Base-by-base conservation (phyloP, 2,113 vertebrate genomes). In the Lipophrys pholis region DNA sequence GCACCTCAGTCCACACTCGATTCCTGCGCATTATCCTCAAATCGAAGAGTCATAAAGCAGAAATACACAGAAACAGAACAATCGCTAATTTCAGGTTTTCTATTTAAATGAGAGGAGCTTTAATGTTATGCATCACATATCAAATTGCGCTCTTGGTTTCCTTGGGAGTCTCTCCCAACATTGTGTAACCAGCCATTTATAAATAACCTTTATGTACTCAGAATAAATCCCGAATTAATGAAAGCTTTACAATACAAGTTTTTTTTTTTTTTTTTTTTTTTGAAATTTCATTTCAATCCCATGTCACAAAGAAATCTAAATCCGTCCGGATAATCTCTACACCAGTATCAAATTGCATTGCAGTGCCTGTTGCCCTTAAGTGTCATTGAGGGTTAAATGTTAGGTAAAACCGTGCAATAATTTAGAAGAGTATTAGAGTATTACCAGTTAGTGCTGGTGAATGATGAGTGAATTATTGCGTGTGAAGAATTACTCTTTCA, bases 251-350 rank as follows among this genome's bases (percentile, higher is more conserved):
- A 46, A 62, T 81, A 16, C 65, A 80, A 81, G 76, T 84, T 89
- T 73, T 72, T 76, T 30, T 30, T 30, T 30, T 30, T n/a, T n/a
- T n/a, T n/a, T n/a, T n/a, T n/a, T 76, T 30, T 30, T 30, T 30
- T 30, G 38, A 84, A 91, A 91, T 84, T 86, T 89, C 21, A 91
- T 91, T 91, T 88, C 58, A 72, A 87, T 89, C 82, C 82, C 87
- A 76, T 93, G 87, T 93, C 82, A 89, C 83, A 85, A 85, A 81
- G 82, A 85, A 89, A 87, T 71, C 83, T 89, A 89, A 93, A 93
- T 93, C 90, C 88, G 38, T 62, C 52, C 6, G 42, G 85, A 90
- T 92, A 92, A 92, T 93, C 89, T 76, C 77, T 69, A 76, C 83
- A 57, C 62, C 41, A 36, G 59, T 78, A 78, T 89, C 76, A 79